These are phyloP conservation scores for Augochlora pura DNA, from an alignment of 1,140 invertebrate species.

Conservation along the genomic window DNA sequence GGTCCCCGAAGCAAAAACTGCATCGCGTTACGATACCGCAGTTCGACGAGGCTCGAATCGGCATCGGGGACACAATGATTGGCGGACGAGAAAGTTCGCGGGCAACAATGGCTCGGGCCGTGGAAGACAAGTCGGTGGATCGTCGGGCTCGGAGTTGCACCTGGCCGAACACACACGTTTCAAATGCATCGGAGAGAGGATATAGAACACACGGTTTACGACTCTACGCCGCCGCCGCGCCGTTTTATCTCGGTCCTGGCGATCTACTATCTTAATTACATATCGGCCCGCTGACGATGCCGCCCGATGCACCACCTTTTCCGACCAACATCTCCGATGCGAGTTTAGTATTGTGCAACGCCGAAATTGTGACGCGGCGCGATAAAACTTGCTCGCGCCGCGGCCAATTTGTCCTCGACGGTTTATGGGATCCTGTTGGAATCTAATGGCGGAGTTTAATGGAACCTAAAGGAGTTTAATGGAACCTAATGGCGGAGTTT, in stretches of 20 bases:
- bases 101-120: background rate
- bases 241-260: conserved; percentile 56
- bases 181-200: conserved; percentile 11
- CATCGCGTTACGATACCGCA: too few relatives aligned
- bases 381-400: too few relatives aligned
- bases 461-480: too few relatives aligned
- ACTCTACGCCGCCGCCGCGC: too few relatives aligned
- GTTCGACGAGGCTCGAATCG: background rate
- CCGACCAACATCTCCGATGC: conserved; percentile 7
- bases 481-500: too few relatives aligned
- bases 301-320: conserved; percentile 13
- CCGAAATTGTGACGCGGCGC: background rate
- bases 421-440: too few relatives aligned
- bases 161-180: conserved; percentile 44
- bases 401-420: too few relatives aligned
- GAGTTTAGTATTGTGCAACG: background rate
- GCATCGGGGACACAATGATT: background rate
- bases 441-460: too few relatives aligned
- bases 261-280: conserved; percentile 60
- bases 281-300: conserved; percentile 45
- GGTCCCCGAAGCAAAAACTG: too few relatives aligned
- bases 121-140: conserved; percentile 35
- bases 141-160: conserved; percentile 26
- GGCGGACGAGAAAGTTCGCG: conserved; percentile 1
- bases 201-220: conserved; percentile 43